Conservation (phyloP, 1,140 invertebrate species). For the Solenopsis fugax region DNA sequence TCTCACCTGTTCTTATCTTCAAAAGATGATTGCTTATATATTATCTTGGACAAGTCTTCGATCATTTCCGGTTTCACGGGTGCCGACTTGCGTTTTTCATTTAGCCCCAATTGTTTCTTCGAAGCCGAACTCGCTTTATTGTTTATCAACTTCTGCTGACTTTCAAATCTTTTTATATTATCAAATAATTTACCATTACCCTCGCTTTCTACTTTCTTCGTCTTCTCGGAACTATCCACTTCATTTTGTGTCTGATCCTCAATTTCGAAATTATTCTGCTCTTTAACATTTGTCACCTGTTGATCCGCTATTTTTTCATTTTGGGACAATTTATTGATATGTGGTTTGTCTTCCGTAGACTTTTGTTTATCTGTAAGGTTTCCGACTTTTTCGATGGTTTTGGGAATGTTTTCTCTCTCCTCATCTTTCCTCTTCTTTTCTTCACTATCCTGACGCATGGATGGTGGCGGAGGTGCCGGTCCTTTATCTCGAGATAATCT, state of each 20-base stretch:
- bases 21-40: constrained; percentile 80
- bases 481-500: constrained; percentile 87
- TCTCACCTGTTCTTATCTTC: constrained; percentile 79
- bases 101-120: constrained; percentile 74
- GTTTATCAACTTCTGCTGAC: constrained; percentile 77
- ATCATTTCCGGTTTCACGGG: constrained; percentile 80
- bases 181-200: constrained; percentile 66
- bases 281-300: constrained; percentile 57
- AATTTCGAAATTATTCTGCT: constrained; percentile 33
- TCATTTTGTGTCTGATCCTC: constrained; percentile 57
- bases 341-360: constrained; percentile 54
- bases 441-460: constrained; percentile 81
- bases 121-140: constrained; percentile 58
- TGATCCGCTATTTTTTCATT: constrained; percentile 43
- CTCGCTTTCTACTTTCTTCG: constrained; percentile 48
- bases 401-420: constrained; percentile 78
- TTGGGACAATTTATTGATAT: constrained; percentile 39
- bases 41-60: constrained; percentile 80
- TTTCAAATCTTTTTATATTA: constrained; percentile 73
- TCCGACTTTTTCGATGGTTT: constrained; percentile 73
- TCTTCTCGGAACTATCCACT: constrained; percentile 55
- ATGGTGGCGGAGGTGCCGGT: constrained; percentile 86
- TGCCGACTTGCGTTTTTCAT: constrained; percentile 84
- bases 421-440: constrained; percentile 80
- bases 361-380: constrained; percentile 68